phyloP scores from a whole-genome alignment of 2,797 vertebrate genomes.

The Lepidocolaptes lacrymiger region DNA sequence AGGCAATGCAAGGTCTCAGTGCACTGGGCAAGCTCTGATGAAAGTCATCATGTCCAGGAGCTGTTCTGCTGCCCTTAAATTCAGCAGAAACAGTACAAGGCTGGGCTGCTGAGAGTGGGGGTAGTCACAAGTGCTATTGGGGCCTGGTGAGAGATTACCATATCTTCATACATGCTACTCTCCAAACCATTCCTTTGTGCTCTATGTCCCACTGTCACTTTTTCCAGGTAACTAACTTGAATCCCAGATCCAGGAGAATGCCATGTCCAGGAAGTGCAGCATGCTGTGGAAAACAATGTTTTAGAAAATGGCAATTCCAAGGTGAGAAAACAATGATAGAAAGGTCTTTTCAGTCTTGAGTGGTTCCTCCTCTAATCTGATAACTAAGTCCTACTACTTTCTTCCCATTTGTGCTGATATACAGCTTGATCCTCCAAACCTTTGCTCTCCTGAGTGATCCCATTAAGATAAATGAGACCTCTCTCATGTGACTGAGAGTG shows the following conservation, averaged over 20 bases:
- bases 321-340: background rate
- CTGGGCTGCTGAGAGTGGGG: background rate
- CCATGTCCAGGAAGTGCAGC: background rate
- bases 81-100: background rate
- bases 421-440: background rate
- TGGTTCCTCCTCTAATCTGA: background rate
- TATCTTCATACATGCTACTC: background rate
- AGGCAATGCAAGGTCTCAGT: background rate
- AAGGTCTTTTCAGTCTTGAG: background rate
- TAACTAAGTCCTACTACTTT: background rate
- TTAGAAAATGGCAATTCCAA: background rate
- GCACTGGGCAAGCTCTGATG: background rate
- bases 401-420: conserved; percentile 8
- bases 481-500: background rate
- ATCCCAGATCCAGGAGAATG: background rate
- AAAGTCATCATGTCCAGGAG: background rate
- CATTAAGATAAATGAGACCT: conserved; percentile 48
- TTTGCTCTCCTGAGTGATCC: conserved; percentile 4
- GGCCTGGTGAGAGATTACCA: background rate
- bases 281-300: background rate
- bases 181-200: background rate
- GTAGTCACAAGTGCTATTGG: background rate
- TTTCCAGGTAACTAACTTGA: background rate
- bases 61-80: background rate
- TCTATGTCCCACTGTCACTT: background rate